Evolutionary conservation across 1,140 invertebrate species (phyloP).

Genomic region (Palaemon carinicauda): DNA sequence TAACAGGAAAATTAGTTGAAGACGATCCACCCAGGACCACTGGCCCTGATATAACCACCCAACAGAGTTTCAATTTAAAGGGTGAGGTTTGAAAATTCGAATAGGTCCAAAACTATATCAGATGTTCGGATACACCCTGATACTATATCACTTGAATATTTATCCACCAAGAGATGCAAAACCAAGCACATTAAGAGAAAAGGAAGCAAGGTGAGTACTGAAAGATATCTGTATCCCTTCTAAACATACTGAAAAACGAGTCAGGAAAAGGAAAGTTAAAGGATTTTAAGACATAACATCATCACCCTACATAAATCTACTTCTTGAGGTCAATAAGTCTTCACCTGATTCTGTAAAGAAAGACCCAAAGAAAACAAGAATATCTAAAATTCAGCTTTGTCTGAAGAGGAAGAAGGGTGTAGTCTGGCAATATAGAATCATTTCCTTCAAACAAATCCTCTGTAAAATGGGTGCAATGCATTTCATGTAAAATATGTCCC

Average conservation of each 20-base stretch:
- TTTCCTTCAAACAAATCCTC: neutral
- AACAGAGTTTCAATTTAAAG: neutral
- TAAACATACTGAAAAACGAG: neutral
- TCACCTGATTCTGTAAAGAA: neutral
- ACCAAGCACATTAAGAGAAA: neutral
- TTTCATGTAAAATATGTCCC: neutral
- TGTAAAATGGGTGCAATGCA: neutral
- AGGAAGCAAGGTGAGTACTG: neutral
- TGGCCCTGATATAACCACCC: neutral
- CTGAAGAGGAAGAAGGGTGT: neutral
- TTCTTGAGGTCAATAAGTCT: neutral
- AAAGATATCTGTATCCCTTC: neutral
- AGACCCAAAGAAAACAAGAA: neutral
- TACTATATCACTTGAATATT: neutral
- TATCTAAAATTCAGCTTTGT: neutral
- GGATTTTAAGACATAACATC: neutral
- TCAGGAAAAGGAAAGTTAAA: neutral
- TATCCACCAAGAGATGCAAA: neutral
- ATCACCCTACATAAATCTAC: neutral
- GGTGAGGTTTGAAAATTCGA: neutral
- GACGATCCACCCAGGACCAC: neutral
- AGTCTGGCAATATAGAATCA: neutral
- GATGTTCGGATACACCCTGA: neutral
- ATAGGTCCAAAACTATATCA: no score
- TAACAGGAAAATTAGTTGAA: neutral